These are phyloP conservation scores for Lingula anatina DNA, from an alignment of 2,888 invertebrate species.

Conservation along the genomic window DNA sequence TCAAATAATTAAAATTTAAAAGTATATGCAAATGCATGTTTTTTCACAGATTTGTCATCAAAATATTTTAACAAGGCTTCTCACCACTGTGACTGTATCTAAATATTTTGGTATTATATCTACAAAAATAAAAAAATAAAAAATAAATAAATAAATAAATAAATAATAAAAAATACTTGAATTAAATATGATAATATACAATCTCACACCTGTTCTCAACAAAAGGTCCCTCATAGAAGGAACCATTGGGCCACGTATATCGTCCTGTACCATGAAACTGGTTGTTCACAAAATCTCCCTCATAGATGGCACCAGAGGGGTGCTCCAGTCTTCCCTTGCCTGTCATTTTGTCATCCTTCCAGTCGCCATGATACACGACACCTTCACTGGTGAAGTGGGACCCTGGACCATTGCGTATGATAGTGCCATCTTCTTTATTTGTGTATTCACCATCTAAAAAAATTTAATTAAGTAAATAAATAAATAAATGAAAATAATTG, in stretches of 20 bases:
- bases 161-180: too few relatives aligned
- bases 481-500: too few relatives aligned
- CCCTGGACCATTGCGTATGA: constrained; percentile 41
- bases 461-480: too few relatives aligned
- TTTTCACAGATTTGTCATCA: too few relatives aligned
- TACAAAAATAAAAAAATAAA: too few relatives aligned
- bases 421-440: constrained; percentile 27
- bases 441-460: constrained; percentile 43
- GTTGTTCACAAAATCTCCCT: constrained; percentile 46
- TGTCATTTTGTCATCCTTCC: constrained; percentile 47
- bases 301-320: constrained; percentile 39
- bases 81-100: too few relatives aligned
- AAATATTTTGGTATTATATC: too few relatives aligned
- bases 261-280: constrained; percentile 46
- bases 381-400: constrained; percentile 37
- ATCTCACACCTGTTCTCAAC: constrained; percentile 42
- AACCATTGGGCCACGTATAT: constrained; percentile 49
- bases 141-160: too few relatives aligned
- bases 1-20: too few relatives aligned
- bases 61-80: too few relatives aligned
- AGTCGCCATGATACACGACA: constrained; percentile 40
- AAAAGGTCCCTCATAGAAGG: constrained; percentile 45
- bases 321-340: constrained; percentile 40
- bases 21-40: too few relatives aligned
- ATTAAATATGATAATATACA: too few relatives aligned